These are phyloP conservation scores for Danio choprae DNA, from an alignment of 2,797 vertebrate genomes.

Conservation along the genomic window DNA sequence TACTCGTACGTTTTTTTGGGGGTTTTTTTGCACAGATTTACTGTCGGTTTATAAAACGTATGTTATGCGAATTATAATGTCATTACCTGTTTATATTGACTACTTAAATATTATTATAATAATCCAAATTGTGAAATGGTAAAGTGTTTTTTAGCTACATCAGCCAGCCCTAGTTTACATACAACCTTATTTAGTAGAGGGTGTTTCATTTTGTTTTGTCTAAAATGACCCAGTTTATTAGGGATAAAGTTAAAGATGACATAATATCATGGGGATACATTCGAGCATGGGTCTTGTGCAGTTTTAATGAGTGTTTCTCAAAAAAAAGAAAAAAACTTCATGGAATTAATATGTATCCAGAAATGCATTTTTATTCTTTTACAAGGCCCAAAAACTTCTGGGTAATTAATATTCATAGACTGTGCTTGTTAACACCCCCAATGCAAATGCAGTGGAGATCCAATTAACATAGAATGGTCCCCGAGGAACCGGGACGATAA, in stretches of 20 bases:
- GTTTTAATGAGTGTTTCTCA: slow-evolving; percentile 85
- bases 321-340: slow-evolving; percentile 85
- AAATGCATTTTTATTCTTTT: slow-evolving; percentile 76
- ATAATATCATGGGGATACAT: slow-evolving; percentile 76
- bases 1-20: too few species aligned
- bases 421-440: slow-evolving; percentile 89
- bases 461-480: slow-evolving; percentile 82
- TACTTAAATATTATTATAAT: too few species aligned
- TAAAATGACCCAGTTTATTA: slow-evolving; percentile 81
- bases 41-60: too few species aligned
- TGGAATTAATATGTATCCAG: slow-evolving; percentile 92
- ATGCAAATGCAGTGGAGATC: slow-evolving; percentile 85
- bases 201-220: slow-evolving; percentile 66
- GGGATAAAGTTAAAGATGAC: slow-evolving; percentile 79
- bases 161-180: slow-evolving; percentile 55
- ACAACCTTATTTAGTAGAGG: slow-evolving; percentile 55
- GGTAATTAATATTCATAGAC: slow-evolving; percentile 94
- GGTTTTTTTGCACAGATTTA: too few species aligned
- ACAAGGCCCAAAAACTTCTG: slow-evolving; percentile 86
- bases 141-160: slow-evolving; percentile 3
- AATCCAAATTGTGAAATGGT: too few species aligned
- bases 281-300: slow-evolving; percentile 80
- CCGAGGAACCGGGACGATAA: slow-evolving; percentile 87
- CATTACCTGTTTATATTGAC: too few species aligned
- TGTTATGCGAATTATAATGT: too few species aligned